Evolutionary conservation across 2,797 vertebrate genomes (phyloP), one percentile per base, ranked within the genome.

Genomic region (Macroramphosus scolopax): DNA sequence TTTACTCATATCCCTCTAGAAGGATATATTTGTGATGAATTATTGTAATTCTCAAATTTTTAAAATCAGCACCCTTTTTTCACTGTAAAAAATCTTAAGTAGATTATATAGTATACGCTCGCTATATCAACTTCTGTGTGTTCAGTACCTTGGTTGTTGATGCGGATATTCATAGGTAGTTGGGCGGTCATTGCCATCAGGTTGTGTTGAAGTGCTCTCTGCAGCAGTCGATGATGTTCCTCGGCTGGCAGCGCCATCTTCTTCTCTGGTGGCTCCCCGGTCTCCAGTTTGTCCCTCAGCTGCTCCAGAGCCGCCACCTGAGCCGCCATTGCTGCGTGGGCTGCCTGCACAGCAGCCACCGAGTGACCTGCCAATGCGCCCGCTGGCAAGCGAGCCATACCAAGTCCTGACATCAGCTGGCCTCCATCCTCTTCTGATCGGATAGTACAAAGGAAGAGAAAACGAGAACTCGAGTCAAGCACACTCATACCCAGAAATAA

Each of bases 111-210:
- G n/a, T 14, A 22, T 6, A 22, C 20, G 0, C 16, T 32, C 6
- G 0, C n/a, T n/a, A n/a, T 5, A 1, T 15, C 3, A 15, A 2
- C 20, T 11, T 14, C 11, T 8, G 10, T 16, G 25, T 8, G 30
- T 22, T 37, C 24, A 6, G 24, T 89, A 94, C 94, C 95, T 91
- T 95, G 96, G 88, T 89, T 95, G 78, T 92, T 97, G 87, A 98
- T 98, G 43, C 95, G 94, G 70, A 98, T 95, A 87, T 92, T 98
- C 96, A 98, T 98, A 22, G 96, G 96, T 67, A 98, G 83, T 86
- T 98, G 96, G 1, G 92, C 88, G 0, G 86, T 93, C 95, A 97
- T 98, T 59, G 96, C 94, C 72, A 98, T 87, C 52, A 98, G 88
- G 88, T 97, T 98, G 75, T 98, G 96, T 83, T 98, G 96, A 48